Percentiles rank a stretch among this genome's conserved stretches.
These are phyloP conservation scores for Sus scrofa DNA, from an alignment of 2,113 vertebrate genomes.

Conservation along the genomic window T2T-Sscrofa CM000819.6:7444001-7444500, in stretches of 20 bases:
- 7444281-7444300: neutral
- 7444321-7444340: fast-evolving
- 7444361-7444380: neutral
- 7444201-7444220: neutral
- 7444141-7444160: neutral
- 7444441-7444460: neutral
- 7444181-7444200: neutral
- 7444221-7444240: neutral
- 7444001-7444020: neutral
- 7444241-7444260: neutral
- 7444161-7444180: neutral
- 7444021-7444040: neutral
- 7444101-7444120: neutral
- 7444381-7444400: neutral
- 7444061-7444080: neutral
- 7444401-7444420: neutral
- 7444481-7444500: neutral
- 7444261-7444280: neutral
- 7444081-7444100: neutral
- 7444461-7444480: neutral
- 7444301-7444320: neutral
- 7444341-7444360: neutral
- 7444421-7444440: neutral
- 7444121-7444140: neutral
- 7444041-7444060: no score